phyloP scores from a whole-genome alignment of 2,797 vertebrate genomes.

The Ptychadena robeensis region DNA sequence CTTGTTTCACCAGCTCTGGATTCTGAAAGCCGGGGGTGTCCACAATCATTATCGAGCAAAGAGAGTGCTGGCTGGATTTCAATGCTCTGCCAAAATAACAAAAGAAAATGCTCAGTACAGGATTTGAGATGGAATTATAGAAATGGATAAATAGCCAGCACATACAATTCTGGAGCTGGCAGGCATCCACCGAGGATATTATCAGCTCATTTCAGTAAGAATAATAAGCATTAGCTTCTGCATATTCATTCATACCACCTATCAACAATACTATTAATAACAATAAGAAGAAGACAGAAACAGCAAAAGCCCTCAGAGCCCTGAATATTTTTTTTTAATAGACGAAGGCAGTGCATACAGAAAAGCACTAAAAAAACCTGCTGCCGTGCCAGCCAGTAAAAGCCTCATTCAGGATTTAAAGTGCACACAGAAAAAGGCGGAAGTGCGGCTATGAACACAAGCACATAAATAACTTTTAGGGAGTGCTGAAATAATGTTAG shows the following conservation, averaged over 20 bases:
- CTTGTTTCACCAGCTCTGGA: constrained; percentile 82
- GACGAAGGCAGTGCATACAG: constrained; percentile 1
- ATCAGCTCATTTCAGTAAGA: constrained; percentile 38
- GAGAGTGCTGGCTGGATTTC: constrained; percentile 93
- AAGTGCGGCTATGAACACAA: constrained; percentile 42
- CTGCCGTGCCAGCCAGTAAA: constrained; percentile 35
- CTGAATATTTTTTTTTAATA: constrained; percentile 14
- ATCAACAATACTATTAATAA: constrained; percentile 32
- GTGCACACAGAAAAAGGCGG: constrained; percentile 43
- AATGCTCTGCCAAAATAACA: constrained; percentile 82
- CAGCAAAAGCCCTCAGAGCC: background rate
- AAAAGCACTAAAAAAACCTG: constrained; percentile 17
- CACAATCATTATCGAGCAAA: constrained; percentile 93
- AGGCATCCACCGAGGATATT: constrained; percentile 25
- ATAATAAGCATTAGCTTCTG: constrained; percentile 39
- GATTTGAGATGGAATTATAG: constrained; percentile 16
- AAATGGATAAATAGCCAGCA: background rate
- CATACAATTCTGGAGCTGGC: constrained; percentile 1
- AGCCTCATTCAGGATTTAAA: constrained; percentile 48
- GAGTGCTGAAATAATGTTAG: constrained; percentile 26
- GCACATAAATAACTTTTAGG: constrained; percentile 53
- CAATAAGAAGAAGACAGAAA: background rate
- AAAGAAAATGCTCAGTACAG: constrained; percentile 13
- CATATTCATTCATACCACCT: constrained; percentile 23
- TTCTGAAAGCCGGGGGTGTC: constrained; percentile 97